phyloP scores from a whole-genome alignment of 2,113 vertebrate genomes.

The Regulus satrapa region DNA sequence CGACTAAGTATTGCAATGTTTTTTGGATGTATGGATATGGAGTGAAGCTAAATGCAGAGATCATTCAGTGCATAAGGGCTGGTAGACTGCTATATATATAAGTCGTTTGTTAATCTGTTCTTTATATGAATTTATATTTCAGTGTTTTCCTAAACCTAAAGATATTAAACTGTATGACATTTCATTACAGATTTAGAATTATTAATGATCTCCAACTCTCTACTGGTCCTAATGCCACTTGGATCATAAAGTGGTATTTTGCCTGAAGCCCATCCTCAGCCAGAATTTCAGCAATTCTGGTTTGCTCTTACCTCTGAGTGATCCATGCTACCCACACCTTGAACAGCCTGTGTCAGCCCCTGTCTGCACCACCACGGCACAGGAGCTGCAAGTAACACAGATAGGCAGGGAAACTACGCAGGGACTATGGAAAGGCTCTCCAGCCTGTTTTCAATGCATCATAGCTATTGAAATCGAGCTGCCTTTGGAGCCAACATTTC shows the following conservation, averaged over 20 bases:
- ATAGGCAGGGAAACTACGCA: neutral
- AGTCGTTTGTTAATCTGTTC: neutral
- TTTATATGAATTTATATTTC: neutral
- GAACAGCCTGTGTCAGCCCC: neutral
- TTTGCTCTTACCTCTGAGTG: neutral
- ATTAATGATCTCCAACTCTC: neutral
- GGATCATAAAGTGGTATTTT: neutral
- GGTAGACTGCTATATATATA: neutral
- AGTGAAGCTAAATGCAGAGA: neutral
- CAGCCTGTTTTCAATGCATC: neutral
- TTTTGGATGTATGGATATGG: neutral
- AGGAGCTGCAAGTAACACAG: neutral
- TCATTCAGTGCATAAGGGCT: neutral
- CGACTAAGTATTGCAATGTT: neutral
- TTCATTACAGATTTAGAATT: neutral
- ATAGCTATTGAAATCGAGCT: neutral
- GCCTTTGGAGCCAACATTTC: neutral
- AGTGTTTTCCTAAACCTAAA: neutral
- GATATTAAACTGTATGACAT: neutral
- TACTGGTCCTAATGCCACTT: neutral
- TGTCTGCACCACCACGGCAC: neutral
- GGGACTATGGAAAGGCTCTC: neutral
- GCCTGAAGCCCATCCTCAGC: neutral
- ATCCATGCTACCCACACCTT: rapidly evolving
- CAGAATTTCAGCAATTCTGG: neutral